Base-by-base conservation (phyloP, 2,797 vertebrate species). In the Anisognathus igniventris region DNA sequence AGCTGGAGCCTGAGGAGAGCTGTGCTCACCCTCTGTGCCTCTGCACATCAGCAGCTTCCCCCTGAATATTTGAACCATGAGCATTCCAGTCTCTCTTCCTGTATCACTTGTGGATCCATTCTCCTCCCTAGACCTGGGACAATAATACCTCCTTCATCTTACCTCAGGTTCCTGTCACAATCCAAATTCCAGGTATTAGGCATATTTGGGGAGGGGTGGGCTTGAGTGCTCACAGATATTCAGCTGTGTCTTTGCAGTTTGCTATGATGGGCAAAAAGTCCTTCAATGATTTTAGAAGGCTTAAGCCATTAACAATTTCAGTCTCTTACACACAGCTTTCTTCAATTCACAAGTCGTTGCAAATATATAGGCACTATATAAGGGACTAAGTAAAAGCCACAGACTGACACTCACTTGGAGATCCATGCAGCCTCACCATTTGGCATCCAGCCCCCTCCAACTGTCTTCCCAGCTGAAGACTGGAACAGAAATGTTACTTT, bases 311-410 rank as follows among this genome's bases (percentile, higher is more conserved):
- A 76, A 61, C 25, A 76, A 25, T 70, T 70, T 70, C 30, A 54
- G 31, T 40, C 30, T 70, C 48, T 54, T 39, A 54, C 50, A n/a
- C 1, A 0, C 0, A 1, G 48, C 14, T 73, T 62, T 13, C 30
- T 9, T 61, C 20, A 40, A 64, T 64, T 50, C 57, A 50, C 22
- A 85, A 19, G n/a, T 25, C 51, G 65, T 86, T 71, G 56, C 19
- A 64, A 71, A 68, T 5, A 47, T 56, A 56, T 5, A 56, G 31
- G 31, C 31, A 33, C 53, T 56, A 15, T 72, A 24, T 0, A 66
- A 50, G 28, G 28, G 28, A 90, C 31, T 13, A 44, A n/a, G n/a
- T 44, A 81, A 35, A 21, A 56, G 62, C 30, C 67, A 71, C 7
- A 48, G 35, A 47, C 7, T 27, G 12, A 39, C 35, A 24, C 31